A percentile compares a stretch with the other conserved stretches of the same genome.
phyloP scores from a whole-genome alignment of 2,797 vertebrate species.

The Gobio occitaniae region DNA sequence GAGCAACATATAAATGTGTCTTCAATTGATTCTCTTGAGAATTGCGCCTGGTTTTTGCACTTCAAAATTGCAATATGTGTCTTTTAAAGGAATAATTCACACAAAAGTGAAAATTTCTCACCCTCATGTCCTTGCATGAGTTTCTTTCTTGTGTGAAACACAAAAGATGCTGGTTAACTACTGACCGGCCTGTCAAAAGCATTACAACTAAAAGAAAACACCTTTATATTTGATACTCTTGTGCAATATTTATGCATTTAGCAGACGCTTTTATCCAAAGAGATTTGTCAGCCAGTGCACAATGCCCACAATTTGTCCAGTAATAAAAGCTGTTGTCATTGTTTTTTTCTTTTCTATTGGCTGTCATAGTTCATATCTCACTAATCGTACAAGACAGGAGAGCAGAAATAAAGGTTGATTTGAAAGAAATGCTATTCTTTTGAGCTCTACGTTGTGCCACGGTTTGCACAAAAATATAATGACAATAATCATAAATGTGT shows the following conservation, averaged over 20 bases:
- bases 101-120: neutral
- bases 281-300: neutral
- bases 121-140: neutral
- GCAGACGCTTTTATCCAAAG: neutral
- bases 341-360: neutral
- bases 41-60: slow-evolving; percentile 2
- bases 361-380: neutral
- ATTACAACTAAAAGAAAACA: neutral
- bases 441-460: too few species aligned
- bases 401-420: neutral
- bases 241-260: neutral
- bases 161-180: neutral
- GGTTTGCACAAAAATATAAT: too few species aligned
- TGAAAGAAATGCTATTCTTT: too few species aligned
- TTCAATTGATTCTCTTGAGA: slow-evolving; percentile 33
- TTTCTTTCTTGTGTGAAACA: neutral
- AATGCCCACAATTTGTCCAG: neutral
- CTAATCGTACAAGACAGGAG: neutral
- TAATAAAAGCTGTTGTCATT: neutral
- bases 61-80: neutral
- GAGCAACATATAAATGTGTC: neutral
- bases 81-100: neutral
- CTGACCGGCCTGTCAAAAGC: neutral
- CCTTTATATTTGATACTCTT: neutral
- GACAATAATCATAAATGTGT: too few species aligned